Evolutionary conservation across 2,888 invertebrate species (phyloP).

Genomic region (Neoitamus cyanurus): DNA sequence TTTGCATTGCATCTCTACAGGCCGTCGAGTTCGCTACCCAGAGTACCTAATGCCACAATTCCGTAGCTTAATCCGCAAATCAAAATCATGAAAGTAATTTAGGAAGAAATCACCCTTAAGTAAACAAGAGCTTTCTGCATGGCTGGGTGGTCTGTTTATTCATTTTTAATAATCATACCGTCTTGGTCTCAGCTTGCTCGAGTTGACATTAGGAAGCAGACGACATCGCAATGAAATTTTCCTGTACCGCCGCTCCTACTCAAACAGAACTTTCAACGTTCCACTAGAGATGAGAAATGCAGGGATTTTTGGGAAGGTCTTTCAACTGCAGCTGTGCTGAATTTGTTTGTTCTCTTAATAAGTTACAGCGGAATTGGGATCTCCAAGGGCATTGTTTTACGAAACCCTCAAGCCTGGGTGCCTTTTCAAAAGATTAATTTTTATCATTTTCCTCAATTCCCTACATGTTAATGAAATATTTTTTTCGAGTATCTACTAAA

Average conservation of each 20-base stretch:
- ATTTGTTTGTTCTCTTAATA: not conserved
- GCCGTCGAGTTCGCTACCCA: not conserved
- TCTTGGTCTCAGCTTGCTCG: not conserved
- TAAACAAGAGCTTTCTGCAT: slow-evolving; percentile 14
- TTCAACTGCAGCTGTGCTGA: not conserved
- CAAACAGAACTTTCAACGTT: not conserved
- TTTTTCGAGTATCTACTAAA: too few relatives aligned
- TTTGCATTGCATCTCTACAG: not conserved
- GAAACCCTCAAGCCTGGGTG: not conserved
- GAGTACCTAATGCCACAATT: not conserved
- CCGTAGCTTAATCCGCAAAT: not conserved
- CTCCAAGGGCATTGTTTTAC: not conserved
- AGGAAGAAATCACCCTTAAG: not conserved
- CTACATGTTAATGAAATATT: too few relatives aligned
- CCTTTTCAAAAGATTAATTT: not conserved
- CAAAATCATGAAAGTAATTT: slow-evolving; percentile 9
- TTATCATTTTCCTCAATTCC: not conserved
- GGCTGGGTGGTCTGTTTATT: not conserved
- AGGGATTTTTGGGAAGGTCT: not conserved
- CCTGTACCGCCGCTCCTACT: not conserved
- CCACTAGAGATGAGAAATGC: not conserved
- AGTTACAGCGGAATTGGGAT: not conserved
- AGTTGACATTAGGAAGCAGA: not conserved
- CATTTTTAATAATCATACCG: slow-evolving; percentile 7
- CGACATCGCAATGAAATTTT: not conserved